Conservation (phyloP, 2,888 invertebrate species). For the Portevinia maculata region DNA sequence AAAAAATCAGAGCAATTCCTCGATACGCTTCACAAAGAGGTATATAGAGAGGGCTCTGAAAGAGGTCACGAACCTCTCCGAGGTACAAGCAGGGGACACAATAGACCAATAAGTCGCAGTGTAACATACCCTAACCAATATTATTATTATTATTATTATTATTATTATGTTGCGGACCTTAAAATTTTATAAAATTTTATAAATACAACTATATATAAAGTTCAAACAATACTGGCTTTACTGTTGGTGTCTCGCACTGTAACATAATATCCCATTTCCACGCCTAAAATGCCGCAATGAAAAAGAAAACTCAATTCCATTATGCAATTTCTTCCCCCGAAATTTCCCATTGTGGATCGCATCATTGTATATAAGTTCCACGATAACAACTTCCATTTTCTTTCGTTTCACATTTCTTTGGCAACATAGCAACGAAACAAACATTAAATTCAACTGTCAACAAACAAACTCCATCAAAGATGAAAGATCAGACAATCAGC, state of each 20-base stretch:
- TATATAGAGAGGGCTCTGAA: too few species aligned
- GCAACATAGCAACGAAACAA: slow-evolving; percentile 69
- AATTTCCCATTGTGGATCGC: slow-evolving; percentile 32
- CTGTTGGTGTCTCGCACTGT: background rate
- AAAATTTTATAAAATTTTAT: too few species aligned
- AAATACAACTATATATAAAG: background rate
- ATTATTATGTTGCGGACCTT: too few species aligned
- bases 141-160: too few species aligned
- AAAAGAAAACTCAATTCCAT: background rate
- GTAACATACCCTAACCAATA: too few species aligned
- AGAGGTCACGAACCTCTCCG: too few species aligned
- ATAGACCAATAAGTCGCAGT: too few species aligned
- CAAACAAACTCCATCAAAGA: slow-evolving; percentile 60
- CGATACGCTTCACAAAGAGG: too few species aligned
- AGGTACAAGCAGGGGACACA: too few species aligned
- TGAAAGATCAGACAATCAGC: slow-evolving; percentile 71
- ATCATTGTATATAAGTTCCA: slow-evolving; percentile 1
- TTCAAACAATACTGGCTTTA: background rate
- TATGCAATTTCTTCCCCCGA: background rate
- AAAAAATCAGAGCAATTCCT: too few species aligned
- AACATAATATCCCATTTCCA: background rate
- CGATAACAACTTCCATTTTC: slow-evolving; percentile 44
- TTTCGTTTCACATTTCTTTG: slow-evolving; percentile 21
- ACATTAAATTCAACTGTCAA: slow-evolving; percentile 67
- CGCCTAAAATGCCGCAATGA: slow-evolving; percentile 19